Evolutionary conservation across 2,113 vertebrate species (phyloP), one percentile per base, ranked within the genome.

Genomic region (Argyrosomus japonicus): DNA sequence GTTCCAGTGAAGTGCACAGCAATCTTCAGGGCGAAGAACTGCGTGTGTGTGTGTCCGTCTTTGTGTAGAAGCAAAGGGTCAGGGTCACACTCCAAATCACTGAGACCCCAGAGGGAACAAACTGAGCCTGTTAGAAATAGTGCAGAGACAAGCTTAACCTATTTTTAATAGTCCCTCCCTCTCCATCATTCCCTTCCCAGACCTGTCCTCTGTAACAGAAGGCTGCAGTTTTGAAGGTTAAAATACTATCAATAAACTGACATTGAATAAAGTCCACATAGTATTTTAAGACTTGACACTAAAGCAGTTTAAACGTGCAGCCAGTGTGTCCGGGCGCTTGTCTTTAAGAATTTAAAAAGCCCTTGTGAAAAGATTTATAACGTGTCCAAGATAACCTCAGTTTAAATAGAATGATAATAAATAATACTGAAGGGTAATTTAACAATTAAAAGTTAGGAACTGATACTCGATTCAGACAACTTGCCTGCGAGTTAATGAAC

Each of bases 111-210:
- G 77, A 78, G 91, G 92, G 90, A 88, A 87, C 83, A 86, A 83
- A 89, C 79, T 69, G 86, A 88, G 89, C 76, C 86, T 77, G 88
- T 92, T 92, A 89, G 87, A 87, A 93, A 93, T 91, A 91, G 84
- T 83, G 90, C 87, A 77, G 88, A 90, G 84, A 91, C 79, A 91
- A 87, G 92, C 91, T 89, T 93, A 93, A 92, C 91, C 90, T 90
- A 89, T 93, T 93, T 92, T 90, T 93, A 93, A 93, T 91, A 91
- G 85, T 87, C 75, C 75, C 74, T 79, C 78, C 84, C 73, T 84
- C 90, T 91, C 84, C 77, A 85, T 90, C 89, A 87, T 88, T 56
- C 57, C 68, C 72, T 87, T 88, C 68, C 70, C 32, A 53, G 72
- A 82, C 81, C 83, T 84, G 84, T 91, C 89, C 85, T 89, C 84